Base-by-base conservation (phyloP, 2,113 vertebrate species). In the Lagopus muta region DNA sequence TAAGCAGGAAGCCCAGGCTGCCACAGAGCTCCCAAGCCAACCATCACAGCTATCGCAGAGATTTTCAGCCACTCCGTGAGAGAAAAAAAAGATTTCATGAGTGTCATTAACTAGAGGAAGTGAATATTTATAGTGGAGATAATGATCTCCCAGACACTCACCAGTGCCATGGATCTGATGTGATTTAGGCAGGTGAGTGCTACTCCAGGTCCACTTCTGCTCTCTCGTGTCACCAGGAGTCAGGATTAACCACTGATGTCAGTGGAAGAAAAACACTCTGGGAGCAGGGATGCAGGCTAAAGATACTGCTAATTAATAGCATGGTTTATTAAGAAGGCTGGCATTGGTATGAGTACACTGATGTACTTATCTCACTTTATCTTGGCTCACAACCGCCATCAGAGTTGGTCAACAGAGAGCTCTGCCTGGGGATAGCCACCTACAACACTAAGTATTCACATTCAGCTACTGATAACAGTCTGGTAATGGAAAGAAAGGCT, bases 121-220 rank as follows among this genome's bases (percentile, higher is more conserved):
- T 2, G 0, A 70, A 82, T 36, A 30, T 45, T 76, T 34, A 10
- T 13, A 18, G 27, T 8, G 7, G 48, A 65, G 93, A 84, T 1
- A 48, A 32, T 1, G 2, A 32, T 34, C 1, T 0, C 58, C 45
- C 16, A 62, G 62, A 62, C 2, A 16, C 28, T 43, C 8, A 18
- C 30, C n/a, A 20, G 18, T 3, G 28, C 9, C 42, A 61, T 36
- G 50, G 30, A 30, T 8, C 43, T 48, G 32, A 25, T 0, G 2
- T 2, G 36, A 79, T 62, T 69, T 36, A 45, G 57, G 45, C 2
- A n/a, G 21, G 7, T 0, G 1, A 64, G 40, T n/a, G n/a, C 19
- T 34, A 45, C 30, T 13, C 13, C 17, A 71, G n/a, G 18, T 17
- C 24, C 21, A 45, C 24, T 19, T 70, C 58, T 88, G 25, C 38